Conservation (phyloP, 2,113 vertebrate species). For the Jaculus jaculus region DNA sequence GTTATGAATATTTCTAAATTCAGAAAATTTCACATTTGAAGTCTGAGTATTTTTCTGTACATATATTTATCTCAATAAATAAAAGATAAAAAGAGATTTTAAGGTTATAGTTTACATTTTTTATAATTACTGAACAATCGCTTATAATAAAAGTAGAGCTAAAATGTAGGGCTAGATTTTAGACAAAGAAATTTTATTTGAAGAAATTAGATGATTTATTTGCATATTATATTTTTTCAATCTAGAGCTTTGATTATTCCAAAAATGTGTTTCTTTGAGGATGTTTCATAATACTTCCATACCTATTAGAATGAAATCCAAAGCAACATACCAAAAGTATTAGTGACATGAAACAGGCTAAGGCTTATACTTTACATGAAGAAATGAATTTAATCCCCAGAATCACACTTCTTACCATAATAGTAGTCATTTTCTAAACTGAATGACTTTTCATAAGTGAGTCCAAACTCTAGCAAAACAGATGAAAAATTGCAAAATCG, state of each 20-base stretch:
- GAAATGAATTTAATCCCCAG: neutral
- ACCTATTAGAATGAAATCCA: neutral
- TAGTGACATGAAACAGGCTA: neutral
- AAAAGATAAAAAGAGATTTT: neutral
- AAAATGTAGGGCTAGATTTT: neutral
- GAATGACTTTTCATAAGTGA: neutral
- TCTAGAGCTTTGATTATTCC: neutral
- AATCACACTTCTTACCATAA: neutral
- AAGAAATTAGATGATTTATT: neutral
- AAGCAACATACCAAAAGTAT: neutral
- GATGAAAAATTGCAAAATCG: neutral
- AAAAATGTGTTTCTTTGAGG: neutral
- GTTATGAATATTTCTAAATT: neutral
- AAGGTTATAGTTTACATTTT: neutral
- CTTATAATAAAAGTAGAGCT: neutral
- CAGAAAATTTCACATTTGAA: neutral
- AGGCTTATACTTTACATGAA: neutral
- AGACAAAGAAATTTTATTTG: neutral
- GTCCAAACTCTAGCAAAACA: neutral
- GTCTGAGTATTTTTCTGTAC: neutral
- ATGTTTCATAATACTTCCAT: neutral
- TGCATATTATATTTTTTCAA: neutral
- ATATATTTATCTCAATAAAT: neutral
- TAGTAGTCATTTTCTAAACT: neutral
- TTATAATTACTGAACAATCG: neutral